Evolutionary conservation across 2,888 invertebrate species (phyloP), one percentile per base, ranked within the genome.

Genomic region (Caenorhabditis wallacei): DNA sequence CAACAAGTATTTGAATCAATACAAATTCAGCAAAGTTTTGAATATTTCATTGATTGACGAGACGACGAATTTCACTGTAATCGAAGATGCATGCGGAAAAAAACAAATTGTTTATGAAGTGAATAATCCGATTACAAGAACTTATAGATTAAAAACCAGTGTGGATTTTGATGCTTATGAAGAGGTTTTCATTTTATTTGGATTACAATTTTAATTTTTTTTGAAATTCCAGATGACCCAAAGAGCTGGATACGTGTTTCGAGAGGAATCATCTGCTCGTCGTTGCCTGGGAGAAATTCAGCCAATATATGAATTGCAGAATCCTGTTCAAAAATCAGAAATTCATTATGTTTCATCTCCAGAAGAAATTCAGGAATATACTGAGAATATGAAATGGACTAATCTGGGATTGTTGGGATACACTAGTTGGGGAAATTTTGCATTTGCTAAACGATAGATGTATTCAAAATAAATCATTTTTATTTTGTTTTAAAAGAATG

Each of bases 401-500:
- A 75, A 81, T 70, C 26, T 59, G 18, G 63, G 75, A 1, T 51
- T 48, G 18, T 30, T 81, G 43, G 81, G 81, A 0, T 81, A 64
- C 30, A 70, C 75, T n/a, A 81, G 75, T 59, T 81, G 81, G 81
- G 81, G 81, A n/a, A 81, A 69, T 53, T 81, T 81, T 40, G 81
- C 70, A 20, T 81, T 81, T 70, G 81, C 81, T 10, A 75, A 53
- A 43, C 70, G 70, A n/a, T 80, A 43, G 72, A 30, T 5, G 30
- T 5, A 13, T 11, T 35, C 16, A 35, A 54, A 24, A 16, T 35
- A 63, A 40, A n/a, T n/a, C n/a, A n/a, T n/a, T n/a, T n/a, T n/a
- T n/a, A n/a, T n/a, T n/a, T 30, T 30, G 8, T 30, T 30, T 8
- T 30, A 8, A 30, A 30, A 5, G n/a, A 53, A 63, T 63, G 30